Evolutionary conservation across 2,888 invertebrate genomes (phyloP).

Genomic region (Scaptomyza cyrtandrae): DNA sequence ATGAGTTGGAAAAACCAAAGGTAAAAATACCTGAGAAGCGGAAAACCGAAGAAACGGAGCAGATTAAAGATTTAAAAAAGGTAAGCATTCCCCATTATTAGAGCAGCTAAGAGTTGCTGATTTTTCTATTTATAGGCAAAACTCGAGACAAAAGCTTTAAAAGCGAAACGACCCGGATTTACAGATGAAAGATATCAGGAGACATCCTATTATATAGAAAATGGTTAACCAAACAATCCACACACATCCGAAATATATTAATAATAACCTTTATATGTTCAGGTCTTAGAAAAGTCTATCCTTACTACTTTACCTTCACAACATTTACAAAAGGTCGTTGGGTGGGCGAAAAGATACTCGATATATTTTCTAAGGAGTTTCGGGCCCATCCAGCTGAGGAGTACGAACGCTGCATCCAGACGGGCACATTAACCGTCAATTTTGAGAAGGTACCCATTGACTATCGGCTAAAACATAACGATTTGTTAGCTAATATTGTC

Average conservation of each 20-base stretch:
- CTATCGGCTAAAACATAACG: slow-evolving; percentile 96
- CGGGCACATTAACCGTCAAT: slow-evolving; percentile 96
- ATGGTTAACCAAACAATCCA: slow-evolving; percentile 87
- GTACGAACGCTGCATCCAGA: slow-evolving; percentile 95
- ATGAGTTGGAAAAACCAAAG: slow-evolving; percentile 88
- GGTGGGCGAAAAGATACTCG: slow-evolving; percentile 96
- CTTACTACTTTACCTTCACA: slow-evolving; percentile 98
- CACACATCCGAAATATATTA: background rate
- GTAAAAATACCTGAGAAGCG: slow-evolving; percentile 90
- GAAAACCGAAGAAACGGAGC: slow-evolving; percentile 92
- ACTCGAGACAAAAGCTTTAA: slow-evolving; percentile 95
- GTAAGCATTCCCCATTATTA: slow-evolving; percentile 84
- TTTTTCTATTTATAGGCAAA: slow-evolving; percentile 85
- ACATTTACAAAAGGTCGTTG: slow-evolving; percentile 98
- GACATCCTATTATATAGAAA: slow-evolving; percentile 97
- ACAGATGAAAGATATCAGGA: slow-evolving; percentile 97
- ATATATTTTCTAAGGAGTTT: slow-evolving; percentile 97
- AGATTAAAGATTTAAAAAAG: slow-evolving; percentile 94
- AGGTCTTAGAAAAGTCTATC: slow-evolving; percentile 97
- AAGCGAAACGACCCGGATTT: slow-evolving; percentile 95
- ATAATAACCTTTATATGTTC: background rate
- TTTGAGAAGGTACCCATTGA: slow-evolving; percentile 96
- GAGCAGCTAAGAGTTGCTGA: background rate
- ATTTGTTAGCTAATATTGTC: slow-evolving; percentile 95
- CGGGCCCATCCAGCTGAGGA: slow-evolving; percentile 96